Evolutionary conservation across 2,797 vertebrate genomes (phyloP).

Genomic region (Epinephelus malabaricus): DNA sequence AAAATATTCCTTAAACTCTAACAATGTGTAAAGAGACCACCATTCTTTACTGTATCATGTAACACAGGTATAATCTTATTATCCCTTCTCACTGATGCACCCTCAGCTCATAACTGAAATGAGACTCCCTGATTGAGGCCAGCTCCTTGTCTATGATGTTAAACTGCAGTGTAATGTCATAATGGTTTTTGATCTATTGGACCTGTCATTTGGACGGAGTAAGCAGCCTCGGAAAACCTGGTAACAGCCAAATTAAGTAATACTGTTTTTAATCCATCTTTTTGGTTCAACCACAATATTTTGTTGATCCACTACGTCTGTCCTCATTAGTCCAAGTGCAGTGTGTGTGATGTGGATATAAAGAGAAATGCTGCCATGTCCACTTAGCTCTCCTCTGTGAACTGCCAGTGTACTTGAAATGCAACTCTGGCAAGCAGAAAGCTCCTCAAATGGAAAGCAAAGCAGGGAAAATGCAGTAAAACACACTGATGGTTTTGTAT

Average conservation of each 20-base stretch:
- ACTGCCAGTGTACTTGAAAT: conserved; percentile 53
- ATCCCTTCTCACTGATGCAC: background rate
- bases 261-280: conserved; percentile 66
- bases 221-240: conserved; percentile 49
- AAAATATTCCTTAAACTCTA: background rate
- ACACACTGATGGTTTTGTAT: conserved; percentile 37
- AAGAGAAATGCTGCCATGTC: conserved; percentile 64
- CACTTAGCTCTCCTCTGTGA: conserved; percentile 51
- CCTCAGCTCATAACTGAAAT: background rate
- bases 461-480: conserved; percentile 58
- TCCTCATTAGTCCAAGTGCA: conserved; percentile 56
- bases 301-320: conserved; percentile 56
- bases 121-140: background rate
- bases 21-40: background rate
- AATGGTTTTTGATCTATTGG: conserved; percentile 49
- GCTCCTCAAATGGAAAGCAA: conserved; percentile 40
- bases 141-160: conserved; percentile 28
- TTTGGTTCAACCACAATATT: conserved; percentile 61
- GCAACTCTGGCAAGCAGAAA: conserved; percentile 44
- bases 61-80: conserved; percentile 6
- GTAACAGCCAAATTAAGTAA: conserved; percentile 70
- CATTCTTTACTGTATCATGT: background rate
- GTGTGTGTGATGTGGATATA: conserved; percentile 67
- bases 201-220: conserved; percentile 45
- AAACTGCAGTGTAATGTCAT: conserved; percentile 25